These are phyloP conservation scores for Cosmia trapezina DNA, from an alignment of 2,888 invertebrate genomes.

Conservation along the genomic window DNA sequence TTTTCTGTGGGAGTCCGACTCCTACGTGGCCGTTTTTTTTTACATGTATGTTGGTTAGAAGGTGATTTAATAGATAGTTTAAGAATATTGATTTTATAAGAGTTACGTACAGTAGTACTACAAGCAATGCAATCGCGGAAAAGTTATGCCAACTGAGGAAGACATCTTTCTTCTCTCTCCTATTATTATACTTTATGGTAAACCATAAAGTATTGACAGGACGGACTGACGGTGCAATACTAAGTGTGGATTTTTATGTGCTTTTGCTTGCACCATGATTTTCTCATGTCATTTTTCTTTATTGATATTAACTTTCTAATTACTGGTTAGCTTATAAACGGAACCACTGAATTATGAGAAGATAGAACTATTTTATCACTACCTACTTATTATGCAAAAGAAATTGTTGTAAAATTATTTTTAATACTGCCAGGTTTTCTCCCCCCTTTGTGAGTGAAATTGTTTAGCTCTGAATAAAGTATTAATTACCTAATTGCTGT, in stretches of 20 bases:
- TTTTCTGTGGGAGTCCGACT: too few relatives aligned
- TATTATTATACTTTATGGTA: not conserved
- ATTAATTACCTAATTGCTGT: too few relatives aligned
- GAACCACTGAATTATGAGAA: constrained; percentile 15
- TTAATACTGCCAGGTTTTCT: not conserved
- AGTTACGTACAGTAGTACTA: too few relatives aligned
- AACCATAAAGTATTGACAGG: not conserved
- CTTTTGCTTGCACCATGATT: not conserved
- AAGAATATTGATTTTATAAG: too few relatives aligned
- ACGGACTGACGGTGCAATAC: not conserved
- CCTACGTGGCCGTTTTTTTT: too few relatives aligned
- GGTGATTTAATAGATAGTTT: too few relatives aligned
- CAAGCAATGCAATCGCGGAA: not conserved
- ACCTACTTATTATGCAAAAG: not conserved
- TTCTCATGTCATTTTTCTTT: constrained; percentile 25
- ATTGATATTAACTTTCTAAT: constrained; percentile 30
- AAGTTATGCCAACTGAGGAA: not conserved
- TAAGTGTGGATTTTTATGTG: too few relatives aligned
- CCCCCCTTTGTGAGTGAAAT: not conserved
- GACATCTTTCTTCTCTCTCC: not conserved
- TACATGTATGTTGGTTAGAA: too few relatives aligned
- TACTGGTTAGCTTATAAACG: constrained; percentile 10
- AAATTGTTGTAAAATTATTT: constrained; percentile 12
- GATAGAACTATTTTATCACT: constrained; percentile 5
- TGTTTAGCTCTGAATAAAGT: too few relatives aligned